Base-by-base conservation (phyloP, 37 sponge, comb jelly and placozoan species). In the Hexactinellida sp. region DNA sequence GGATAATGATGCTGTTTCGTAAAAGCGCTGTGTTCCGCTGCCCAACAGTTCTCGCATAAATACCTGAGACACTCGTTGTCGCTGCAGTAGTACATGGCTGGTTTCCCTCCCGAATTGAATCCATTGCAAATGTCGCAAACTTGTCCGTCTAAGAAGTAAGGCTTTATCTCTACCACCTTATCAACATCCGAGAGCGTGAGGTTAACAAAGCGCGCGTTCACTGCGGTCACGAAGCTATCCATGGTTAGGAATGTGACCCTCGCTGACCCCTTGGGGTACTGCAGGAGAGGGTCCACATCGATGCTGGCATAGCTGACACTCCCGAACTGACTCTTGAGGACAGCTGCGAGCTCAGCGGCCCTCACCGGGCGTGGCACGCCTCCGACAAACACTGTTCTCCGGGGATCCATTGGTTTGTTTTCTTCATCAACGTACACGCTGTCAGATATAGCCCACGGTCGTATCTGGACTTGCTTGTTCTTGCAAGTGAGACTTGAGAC, bases 21-120 rank as follows among this genome's bases (percentile, higher is more conserved):
- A 0, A 91, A 94, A 23, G 88, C 88, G 83, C 96, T 90, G 84
- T 97, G 98, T 36, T 92, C 91, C n/a, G 92, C 84, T 36, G 93
- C 88, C 99, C 99, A 98, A 90, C 99, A 98, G 87, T 95, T 94
- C 89, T 95, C 94, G 54, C 99, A 98, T 90, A 92, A 93, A 89
- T 98, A 98, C 82, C 89, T 91, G 38, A 98, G 94, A 83, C 99
- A 98, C 88, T 92, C 92, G 37, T 95, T 91, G 82, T 95, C 90
- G 32, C 96, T 94, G 51, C 99, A 98, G 91, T 93, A 98, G 91
- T 89, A 98, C 83, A 96, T 96, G 28, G 99, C 99, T 86, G 84
- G 92, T 86, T 95, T 92, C 0, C 94, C 93, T 41, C 91, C 86
- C 51, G 96, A 98, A 36, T 93, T 92, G 36, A 92, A 82, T 21